Percentiles rank a stretch among this genome's conserved stretches.
Evolutionary conservation across 1,140 invertebrate genomes (phyloP).

Genomic region (Oreohelix idahoensis): DNA sequence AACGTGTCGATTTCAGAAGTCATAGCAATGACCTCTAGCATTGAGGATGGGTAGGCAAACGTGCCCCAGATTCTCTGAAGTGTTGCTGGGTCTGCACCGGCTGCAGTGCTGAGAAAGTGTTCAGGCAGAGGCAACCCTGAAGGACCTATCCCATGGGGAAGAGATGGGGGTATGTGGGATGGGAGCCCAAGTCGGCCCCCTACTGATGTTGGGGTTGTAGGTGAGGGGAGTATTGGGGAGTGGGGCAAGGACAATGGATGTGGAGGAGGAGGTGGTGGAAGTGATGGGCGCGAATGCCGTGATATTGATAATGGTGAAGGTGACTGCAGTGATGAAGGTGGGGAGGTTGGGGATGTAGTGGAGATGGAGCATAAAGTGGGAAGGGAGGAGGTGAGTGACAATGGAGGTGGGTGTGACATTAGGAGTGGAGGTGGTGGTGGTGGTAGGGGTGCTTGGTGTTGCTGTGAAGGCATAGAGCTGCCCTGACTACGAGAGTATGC

Average conservation of each 20-base stretch:
- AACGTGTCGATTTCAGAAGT: slow-evolving; percentile 97
- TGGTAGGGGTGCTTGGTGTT: slow-evolving; percentile 43
- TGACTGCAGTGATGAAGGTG: slow-evolving; percentile 18
- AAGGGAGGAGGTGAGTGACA: slow-evolving; percentile 47
- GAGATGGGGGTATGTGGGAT: slow-evolving; percentile 16
- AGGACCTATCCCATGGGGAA: slow-evolving; percentile 16
- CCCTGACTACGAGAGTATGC: slow-evolving; percentile 49
- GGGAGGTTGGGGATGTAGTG: slow-evolving; percentile 45
- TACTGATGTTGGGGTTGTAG: neutral
- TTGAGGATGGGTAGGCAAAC: slow-evolving; percentile 66
- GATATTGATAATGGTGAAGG: neutral
- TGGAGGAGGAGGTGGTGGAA: slow-evolving; percentile 39
- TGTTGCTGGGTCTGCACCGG: slow-evolving; percentile 26
- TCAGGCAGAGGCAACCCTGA: slow-evolving; percentile 27
- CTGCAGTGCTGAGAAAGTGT: slow-evolving; percentile 24
- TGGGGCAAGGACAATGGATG: slow-evolving; percentile 10
- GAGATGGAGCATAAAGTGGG: slow-evolving; percentile 47
- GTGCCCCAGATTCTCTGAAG: slow-evolving; percentile 54
- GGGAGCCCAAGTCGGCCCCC: slow-evolving; percentile 10
- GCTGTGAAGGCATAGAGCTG: slow-evolving; percentile 33
- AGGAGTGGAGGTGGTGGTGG: slow-evolving; percentile 50
- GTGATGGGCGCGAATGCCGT: slow-evolving; percentile 42
- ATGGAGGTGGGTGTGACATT: slow-evolving; percentile 50
- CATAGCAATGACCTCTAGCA: slow-evolving; percentile 91
- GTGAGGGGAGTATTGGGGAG: slow-evolving; percentile 22